Evolutionary conservation across 2,888 invertebrate genomes (phyloP), one percentile per base, ranked within the genome.

Genomic region (Philonicus albiceps): DNA sequence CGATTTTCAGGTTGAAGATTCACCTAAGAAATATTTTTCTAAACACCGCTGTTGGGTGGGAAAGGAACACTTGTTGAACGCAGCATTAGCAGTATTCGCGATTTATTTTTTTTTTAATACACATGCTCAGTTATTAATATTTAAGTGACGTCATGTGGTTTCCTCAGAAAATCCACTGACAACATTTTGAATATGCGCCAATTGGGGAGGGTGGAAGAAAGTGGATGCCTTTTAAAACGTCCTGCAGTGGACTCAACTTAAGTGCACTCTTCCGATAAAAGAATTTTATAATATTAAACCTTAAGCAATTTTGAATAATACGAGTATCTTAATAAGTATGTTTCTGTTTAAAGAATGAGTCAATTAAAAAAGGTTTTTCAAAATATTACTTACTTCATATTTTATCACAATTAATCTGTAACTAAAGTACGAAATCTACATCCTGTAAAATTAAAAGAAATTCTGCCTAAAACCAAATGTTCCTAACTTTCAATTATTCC

Each of bases 141-240:
- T 22, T 11, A 7, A 30, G 73, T 84, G 84, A 84, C 84, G 84
- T 84, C 84, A 84, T 22, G 73, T 40, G 84, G 84, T 27, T 49
- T 84, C 43, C 73, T 73, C n/a, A 84, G 84, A 73, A 84, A 73
- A 73, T 64, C 72, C 40, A 40, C 72, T 84, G 84, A 84, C 73
- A 84, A 73, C 34, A 73, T 64, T 84, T 84, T 84, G 84, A 84
- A 84, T 43, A 8, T 8, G 73, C 84, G 84, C 84, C 84, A 84
- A 84, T 43, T 19, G 31, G 78, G 43, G 16, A 19, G 19, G 43
- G 22, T 64, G 27, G 64, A 64, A 30, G n/a, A 34, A 27, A 81
- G 53, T 55, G 55, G 27, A 4, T 22, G 13, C 19, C 49, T 40
- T 40, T 73, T 7, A n/a, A 64, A 43, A 73, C 84, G 72, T 73